These are phyloP conservation scores for Conistra vaccinii DNA, from an alignment of 2,888 invertebrate species.

Conservation along the genomic window DNA sequence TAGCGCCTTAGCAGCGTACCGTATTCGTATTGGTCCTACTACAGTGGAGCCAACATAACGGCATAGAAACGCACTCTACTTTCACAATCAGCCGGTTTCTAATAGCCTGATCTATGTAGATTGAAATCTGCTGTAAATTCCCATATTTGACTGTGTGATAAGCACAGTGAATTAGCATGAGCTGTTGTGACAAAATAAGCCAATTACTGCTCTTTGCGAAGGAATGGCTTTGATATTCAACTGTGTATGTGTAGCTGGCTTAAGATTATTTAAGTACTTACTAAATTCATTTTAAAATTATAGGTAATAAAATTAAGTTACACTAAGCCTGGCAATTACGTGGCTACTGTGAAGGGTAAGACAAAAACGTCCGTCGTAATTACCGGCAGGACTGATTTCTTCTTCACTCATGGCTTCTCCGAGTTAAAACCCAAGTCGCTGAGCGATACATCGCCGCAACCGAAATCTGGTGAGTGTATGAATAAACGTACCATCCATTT, in stretches of 20 bases:
- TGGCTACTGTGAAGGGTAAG: slow-evolving; percentile 41
- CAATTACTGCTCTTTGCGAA: background rate
- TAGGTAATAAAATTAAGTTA: slow-evolving; percentile 54
- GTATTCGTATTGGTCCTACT: too few species aligned
- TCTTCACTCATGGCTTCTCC: slow-evolving; percentile 63
- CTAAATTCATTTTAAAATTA: slow-evolving; percentile 3
- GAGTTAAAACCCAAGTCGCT: slow-evolving; percentile 40
- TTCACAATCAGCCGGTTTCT: background rate
- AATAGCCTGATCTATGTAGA: background rate
- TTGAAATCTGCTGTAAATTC: background rate
- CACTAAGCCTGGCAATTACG: slow-evolving; percentile 42
- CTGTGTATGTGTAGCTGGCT: background rate
- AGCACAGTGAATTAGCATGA: background rate
- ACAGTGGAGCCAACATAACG: too few species aligned
- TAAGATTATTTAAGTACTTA: background rate
- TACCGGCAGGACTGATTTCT: slow-evolving; percentile 62
- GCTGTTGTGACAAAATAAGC: background rate
- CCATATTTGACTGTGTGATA: background rate
- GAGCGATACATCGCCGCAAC: slow-evolving; percentile 54
- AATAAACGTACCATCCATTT: background rate
- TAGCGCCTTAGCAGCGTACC: too few species aligned
- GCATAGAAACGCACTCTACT: too few species aligned
- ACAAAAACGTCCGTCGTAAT: slow-evolving; percentile 43
- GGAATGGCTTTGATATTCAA: background rate
- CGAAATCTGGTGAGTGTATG: slow-evolving; percentile 54